Conservation (phyloP, 2,797 vertebrate genomes). For the Platalea minor region DNA sequence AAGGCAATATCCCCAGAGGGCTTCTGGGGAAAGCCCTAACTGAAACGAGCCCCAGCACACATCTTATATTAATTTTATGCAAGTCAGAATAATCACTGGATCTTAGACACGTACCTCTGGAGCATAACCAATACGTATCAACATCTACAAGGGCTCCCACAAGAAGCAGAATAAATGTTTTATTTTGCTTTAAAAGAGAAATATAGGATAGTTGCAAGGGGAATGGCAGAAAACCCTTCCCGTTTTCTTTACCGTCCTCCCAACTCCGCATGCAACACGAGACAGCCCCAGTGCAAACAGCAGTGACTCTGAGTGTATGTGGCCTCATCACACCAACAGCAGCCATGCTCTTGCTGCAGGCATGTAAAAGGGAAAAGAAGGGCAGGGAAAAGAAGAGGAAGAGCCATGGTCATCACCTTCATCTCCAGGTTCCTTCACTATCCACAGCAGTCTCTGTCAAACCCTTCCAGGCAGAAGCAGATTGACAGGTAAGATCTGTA, state of each 20-base stretch:
- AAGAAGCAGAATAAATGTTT: neutral
- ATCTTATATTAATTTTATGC: neutral
- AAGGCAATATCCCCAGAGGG: neutral
- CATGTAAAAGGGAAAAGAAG: neutral
- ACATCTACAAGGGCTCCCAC: neutral
- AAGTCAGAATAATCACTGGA: neutral
- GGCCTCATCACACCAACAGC: fast-evolving
- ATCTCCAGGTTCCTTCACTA: neutral
- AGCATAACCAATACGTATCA: fast-evolving
- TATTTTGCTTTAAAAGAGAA: neutral
- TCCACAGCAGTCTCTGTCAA: neutral
- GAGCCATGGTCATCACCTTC: neutral
- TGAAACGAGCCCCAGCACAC: neutral
- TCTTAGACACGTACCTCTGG: neutral
- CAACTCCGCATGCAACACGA: fast-evolving
- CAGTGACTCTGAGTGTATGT: neutral
- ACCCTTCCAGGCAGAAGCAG: neutral
- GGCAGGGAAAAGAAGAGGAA: neutral
- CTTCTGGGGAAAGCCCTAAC: neutral
- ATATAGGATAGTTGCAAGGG: neutral
- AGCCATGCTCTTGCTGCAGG: neutral
- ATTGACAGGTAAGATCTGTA: neutral
- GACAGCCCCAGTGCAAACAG: neutral
- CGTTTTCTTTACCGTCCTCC: neutral
- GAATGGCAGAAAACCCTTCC: neutral